These are phyloP conservation scores for Euleptes europaea DNA, from an alignment of 2,113 vertebrate genomes.

Conservation along the genomic window DNA sequence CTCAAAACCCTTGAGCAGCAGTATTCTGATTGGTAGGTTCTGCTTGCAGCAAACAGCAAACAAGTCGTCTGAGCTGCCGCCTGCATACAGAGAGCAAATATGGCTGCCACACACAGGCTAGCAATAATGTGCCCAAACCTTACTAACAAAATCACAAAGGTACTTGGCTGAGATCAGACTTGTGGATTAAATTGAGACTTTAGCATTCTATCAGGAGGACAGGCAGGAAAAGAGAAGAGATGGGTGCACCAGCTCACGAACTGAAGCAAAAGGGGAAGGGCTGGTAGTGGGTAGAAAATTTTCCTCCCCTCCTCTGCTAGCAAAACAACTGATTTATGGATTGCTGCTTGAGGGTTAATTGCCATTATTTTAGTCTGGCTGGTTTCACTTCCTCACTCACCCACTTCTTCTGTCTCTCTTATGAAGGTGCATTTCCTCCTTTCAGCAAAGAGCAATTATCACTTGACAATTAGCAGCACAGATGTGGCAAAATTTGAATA, in stretches of 20 bases:
- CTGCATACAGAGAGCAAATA: not conserved
- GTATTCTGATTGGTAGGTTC: not conserved
- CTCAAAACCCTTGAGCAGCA: not conserved
- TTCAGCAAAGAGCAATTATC: constrained; percentile 65
- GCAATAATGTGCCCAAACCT: not conserved
- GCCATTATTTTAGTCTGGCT: constrained; percentile 23
- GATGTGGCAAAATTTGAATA: constrained; percentile 55
- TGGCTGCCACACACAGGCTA: not conserved
- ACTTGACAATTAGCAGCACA: constrained; percentile 63
- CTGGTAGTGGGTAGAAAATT: constrained; percentile 7
- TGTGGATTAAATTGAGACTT: not conserved
- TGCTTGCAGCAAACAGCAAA: too few species aligned
- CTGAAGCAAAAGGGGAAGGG: not conserved
- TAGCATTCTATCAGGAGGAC: not conserved
- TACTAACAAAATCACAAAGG: constrained; percentile 5
- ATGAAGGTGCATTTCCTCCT: constrained; percentile 48
- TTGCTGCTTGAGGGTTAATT: constrained; percentile 58
- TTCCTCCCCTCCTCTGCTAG: constrained; percentile 39
- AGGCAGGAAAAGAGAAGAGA: not conserved
- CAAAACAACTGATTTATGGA: constrained; percentile 39
- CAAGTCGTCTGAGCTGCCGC: not conserved
- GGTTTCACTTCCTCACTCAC: constrained; percentile 51
- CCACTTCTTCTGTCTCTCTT: constrained; percentile 16
- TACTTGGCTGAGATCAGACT: constrained; percentile 1
- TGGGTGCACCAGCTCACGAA: constrained; percentile 8